A percentile compares a stretch with the other conserved stretches of the same genome.
Evolutionary conservation across 2,797 vertebrate genomes (phyloP).

Genomic region (Mallotus villosus): DNA sequence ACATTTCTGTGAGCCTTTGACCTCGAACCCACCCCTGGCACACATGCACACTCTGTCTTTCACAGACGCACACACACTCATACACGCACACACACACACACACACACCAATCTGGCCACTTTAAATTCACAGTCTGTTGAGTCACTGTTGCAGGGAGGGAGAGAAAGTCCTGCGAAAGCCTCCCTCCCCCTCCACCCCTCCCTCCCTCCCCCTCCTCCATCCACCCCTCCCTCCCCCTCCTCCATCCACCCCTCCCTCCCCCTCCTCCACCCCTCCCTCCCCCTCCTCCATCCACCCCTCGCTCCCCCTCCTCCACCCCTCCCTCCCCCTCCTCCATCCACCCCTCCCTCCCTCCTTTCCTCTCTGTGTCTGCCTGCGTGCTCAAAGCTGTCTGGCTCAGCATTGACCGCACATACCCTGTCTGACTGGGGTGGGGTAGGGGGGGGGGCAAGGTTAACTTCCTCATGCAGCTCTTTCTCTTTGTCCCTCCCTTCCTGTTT

Average conservation of each 20-base stretch:
- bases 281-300: not conserved
- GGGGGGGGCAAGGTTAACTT: slow-evolving; percentile 9
- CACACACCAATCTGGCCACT: slow-evolving; percentile 46
- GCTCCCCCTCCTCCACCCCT: slow-evolving; percentile 8
- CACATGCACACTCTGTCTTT: not conserved
- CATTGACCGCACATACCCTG: slow-evolving; percentile 34
- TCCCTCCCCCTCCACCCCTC: slow-evolving; percentile 16
- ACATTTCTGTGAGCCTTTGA: slow-evolving; percentile 67
- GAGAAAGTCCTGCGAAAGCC: slow-evolving; percentile 5
- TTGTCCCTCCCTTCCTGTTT: slow-evolving; percentile 7
- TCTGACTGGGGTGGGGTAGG: slow-evolving; percentile 16
- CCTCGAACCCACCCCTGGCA: slow-evolving; percentile 38
- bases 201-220: slow-evolving; percentile 7
- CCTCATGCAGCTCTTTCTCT: not conserved
- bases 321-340: slow-evolving; percentile 4
- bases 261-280: slow-evolving; percentile 9
- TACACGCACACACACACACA: slow-evolving; percentile 1
- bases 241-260: not conserved
- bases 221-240: not conserved
- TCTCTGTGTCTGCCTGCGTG: slow-evolving; percentile 35
- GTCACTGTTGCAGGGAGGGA: slow-evolving; percentile 47
- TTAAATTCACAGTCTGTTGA: slow-evolving; percentile 54
- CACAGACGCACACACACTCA: not conserved
- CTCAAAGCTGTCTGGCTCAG: slow-evolving; percentile 46
- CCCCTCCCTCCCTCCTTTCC: slow-evolving; percentile 8